These are phyloP conservation scores for Lepidocyrtinus sp. DNA, from an alignment of 2,888 invertebrate genomes.

Conservation along the genomic window DNA sequence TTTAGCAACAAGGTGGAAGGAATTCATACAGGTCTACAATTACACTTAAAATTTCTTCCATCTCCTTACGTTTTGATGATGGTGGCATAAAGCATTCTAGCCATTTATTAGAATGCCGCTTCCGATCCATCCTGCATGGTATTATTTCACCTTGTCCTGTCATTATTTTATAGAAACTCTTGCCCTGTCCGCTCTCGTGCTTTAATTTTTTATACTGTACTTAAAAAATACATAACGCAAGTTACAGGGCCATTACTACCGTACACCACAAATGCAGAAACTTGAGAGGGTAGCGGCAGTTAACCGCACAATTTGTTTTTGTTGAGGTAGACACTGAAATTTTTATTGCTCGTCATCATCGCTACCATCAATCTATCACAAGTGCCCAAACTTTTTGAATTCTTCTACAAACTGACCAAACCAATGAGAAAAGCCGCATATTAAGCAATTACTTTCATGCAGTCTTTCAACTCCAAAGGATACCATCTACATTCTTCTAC, in stretches of 20 bases:
- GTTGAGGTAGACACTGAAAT: not conserved
- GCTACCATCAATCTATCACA: not conserved
- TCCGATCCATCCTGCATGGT: conserved; percentile 2
- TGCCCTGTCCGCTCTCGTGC: not conserved
- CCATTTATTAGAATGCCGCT: conserved; percentile 11
- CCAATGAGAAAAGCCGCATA: conserved; percentile 30
- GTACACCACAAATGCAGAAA: conserved; percentile 5
- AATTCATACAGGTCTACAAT: not conserved
- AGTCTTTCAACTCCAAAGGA: too few relatives aligned
- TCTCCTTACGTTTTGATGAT: not conserved
- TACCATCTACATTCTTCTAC: too few relatives aligned
- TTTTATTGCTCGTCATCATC: not conserved
- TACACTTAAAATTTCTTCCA: not conserved
- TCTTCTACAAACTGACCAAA: conserved; percentile 45
- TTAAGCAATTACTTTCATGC: conserved; percentile 32
- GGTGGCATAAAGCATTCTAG: not conserved
- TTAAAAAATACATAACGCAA: not conserved
- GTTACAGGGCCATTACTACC: not conserved
- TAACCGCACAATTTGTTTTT: conserved; percentile 23
- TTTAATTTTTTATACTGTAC: not conserved
- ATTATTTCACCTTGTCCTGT: not conserved
- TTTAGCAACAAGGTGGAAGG: not conserved
- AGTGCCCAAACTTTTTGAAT: conserved; percentile 1
- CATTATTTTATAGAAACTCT: not conserved
- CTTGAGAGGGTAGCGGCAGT: not conserved